Evolutionary conservation across 2,888 invertebrate species (phyloP).

Genomic region (Kryphioiulus occultus): DNA sequence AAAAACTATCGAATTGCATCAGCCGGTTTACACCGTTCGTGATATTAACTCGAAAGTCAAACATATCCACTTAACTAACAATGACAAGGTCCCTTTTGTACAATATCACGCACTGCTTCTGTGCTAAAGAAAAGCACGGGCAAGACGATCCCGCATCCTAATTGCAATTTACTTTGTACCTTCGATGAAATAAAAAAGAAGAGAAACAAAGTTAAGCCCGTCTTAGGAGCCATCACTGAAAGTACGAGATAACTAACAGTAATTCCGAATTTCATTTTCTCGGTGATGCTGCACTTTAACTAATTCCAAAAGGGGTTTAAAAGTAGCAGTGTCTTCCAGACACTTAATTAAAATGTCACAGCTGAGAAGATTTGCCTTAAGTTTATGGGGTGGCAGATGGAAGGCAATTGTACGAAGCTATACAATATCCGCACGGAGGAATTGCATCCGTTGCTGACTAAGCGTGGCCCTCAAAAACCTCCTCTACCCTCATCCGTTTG

Average conservation of each 20-base stretch:
- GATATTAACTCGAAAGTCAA: neutral
- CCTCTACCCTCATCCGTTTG: slow-evolving; percentile 2
- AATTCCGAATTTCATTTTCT: slow-evolving; percentile 44
- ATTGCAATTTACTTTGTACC: slow-evolving; percentile 36
- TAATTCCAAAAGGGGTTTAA: slow-evolving; percentile 44
- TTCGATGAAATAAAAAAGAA: slow-evolving; percentile 25
- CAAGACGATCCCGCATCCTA: slow-evolving; percentile 9
- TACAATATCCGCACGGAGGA: neutral
- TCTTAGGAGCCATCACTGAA: slow-evolving; percentile 41
- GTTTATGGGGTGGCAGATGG: slow-evolving; percentile 40
- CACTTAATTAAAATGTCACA: slow-evolving; percentile 47
- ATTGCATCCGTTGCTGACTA: slow-evolving; percentile 7
- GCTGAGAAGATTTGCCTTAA: slow-evolving; percentile 46
- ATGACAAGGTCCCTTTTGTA: neutral
- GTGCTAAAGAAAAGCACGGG: neutral
- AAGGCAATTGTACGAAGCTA: slow-evolving; percentile 3
- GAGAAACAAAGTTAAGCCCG: slow-evolving; percentile 15
- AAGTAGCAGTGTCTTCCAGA: slow-evolving; percentile 30
- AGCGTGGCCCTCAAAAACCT: neutral
- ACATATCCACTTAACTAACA: neutral
- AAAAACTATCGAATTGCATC: neutral
- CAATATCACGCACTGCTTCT: neutral
- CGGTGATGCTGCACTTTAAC: slow-evolving; percentile 43
- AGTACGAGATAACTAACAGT: slow-evolving; percentile 43
- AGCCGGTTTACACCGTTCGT: neutral